These are phyloP conservation scores for Boleophthalmus pectinirostris DNA, from an alignment of 2,113 vertebrate species.

Conservation along the genomic window DNA sequence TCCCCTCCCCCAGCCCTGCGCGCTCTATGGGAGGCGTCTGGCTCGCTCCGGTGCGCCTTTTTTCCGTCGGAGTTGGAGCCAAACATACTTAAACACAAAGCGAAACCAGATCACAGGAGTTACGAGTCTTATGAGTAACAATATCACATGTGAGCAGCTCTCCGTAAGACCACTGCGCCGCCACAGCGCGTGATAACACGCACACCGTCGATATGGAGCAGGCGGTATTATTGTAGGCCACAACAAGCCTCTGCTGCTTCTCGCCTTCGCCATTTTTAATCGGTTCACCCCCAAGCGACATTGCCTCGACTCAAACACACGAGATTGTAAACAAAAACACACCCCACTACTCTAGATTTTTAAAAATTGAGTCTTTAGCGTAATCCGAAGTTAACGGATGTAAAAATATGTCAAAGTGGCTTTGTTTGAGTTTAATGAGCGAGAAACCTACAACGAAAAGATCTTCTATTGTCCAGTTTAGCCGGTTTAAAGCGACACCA, in stretches of 20 bases:
- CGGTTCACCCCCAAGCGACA: slow-evolving; percentile 31
- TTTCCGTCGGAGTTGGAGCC: neutral
- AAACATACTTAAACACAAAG: neutral
- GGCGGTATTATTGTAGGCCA: neutral
- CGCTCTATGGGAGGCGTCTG: slow-evolving; percentile 22
- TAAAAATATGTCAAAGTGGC: neutral
- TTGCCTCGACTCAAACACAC: neutral
- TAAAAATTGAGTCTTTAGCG: rapidly evolving
- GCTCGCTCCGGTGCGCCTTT: neutral
- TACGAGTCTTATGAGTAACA: neutral
- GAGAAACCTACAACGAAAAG: neutral
- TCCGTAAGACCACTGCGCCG: rapidly evolving
- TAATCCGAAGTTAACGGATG: neutral
- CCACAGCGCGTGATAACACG: neutral
- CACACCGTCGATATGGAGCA: slow-evolving; percentile 3
- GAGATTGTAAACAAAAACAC: neutral
- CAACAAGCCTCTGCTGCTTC: neutral
- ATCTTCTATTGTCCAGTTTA: slow-evolving; percentile 66
- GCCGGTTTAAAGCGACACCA: slow-evolving; percentile 25
- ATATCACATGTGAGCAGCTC: no score
- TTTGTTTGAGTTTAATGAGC: neutral
- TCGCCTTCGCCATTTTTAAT: slow-evolving; percentile 65
- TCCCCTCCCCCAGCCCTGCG: slow-evolving; percentile 53
- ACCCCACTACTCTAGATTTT: neutral
- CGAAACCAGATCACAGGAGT: neutral